phyloP scores from a whole-genome alignment of 2,888 invertebrate genomes.

The Merodon equestris region DNA sequence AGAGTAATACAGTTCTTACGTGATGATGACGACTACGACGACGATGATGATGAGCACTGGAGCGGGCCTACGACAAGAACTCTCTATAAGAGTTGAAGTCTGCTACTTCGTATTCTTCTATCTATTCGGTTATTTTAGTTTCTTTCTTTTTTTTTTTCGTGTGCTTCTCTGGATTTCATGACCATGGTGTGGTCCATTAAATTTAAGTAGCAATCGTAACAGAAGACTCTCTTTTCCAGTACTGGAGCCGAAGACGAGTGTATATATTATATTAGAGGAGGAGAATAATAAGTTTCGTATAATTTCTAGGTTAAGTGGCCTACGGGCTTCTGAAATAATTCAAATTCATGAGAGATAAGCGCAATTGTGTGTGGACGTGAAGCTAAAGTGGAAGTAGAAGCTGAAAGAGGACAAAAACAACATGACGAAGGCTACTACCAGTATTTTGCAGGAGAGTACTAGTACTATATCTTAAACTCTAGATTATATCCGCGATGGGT shows the following conservation, averaged over 20 bases:
- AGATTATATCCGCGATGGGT: slow-evolving; percentile 47
- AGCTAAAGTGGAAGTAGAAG: slow-evolving; percentile 18
- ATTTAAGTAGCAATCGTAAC: slow-evolving; percentile 64
- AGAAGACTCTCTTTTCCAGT: slow-evolving; percentile 40
- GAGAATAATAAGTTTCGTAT: slow-evolving; percentile 64
- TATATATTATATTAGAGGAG: slow-evolving; percentile 52
- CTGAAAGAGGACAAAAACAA: background rate
- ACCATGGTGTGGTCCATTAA: slow-evolving; percentile 64
- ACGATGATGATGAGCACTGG: slow-evolving; percentile 46
- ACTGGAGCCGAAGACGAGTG: background rate
- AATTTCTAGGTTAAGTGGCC: slow-evolving; percentile 69
- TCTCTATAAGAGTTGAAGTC: slow-evolving; percentile 24
- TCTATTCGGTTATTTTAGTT: background rate
- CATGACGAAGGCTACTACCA: slow-evolving; percentile 13
- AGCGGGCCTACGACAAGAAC: slow-evolving; percentile 51
- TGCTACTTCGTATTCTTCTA: background rate
- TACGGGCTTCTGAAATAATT: slow-evolving; percentile 68
- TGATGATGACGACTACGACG: slow-evolving; percentile 26
- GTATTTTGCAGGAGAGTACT: background rate
- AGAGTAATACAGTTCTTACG: slow-evolving; percentile 49
- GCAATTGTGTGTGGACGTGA: slow-evolving; percentile 56
- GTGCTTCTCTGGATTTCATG: slow-evolving; percentile 30
- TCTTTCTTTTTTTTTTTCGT: too few relatives aligned
- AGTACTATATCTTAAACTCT: slow-evolving; percentile 36
- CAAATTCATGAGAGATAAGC: slow-evolving; percentile 67